Evolutionary conservation across 2,888 invertebrate genomes (phyloP).

Genomic region (Nephrotoma flavescens): DNA sequence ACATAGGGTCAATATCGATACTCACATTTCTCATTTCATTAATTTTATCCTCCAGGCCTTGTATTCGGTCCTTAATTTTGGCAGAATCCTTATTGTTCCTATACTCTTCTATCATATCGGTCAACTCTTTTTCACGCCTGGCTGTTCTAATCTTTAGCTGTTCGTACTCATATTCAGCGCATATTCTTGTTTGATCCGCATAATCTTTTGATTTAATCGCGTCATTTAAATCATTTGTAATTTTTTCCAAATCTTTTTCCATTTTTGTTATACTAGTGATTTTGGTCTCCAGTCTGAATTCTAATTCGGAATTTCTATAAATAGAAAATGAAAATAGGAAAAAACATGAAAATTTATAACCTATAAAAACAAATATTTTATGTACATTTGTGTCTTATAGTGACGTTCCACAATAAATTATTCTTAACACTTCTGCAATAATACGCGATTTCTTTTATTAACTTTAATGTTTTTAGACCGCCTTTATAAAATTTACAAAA

Average conservation of each 20-base stretch:
- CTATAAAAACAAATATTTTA: background rate
- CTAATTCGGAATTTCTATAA: background rate
- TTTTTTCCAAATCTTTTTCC: constrained; percentile 16
- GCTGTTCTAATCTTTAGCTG: constrained; percentile 36
- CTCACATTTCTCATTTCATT: constrained; percentile 20
- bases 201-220: constrained; percentile 10
- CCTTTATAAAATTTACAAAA: background rate
- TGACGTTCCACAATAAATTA: background rate
- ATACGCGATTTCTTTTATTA: background rate
- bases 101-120: constrained; percentile 34
- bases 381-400: background rate
- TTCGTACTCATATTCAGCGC: constrained; percentile 37
- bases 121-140: constrained; percentile 38
- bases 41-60: constrained; percentile 21
- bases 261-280: constrained; percentile 33
- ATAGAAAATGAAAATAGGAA: background rate
- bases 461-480: background rate
- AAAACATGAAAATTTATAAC: background rate
- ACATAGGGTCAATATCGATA: background rate
- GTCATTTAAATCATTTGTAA: constrained; percentile 20
- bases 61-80: background rate
- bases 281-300: constrained; percentile 16
- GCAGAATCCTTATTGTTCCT: constrained; percentile 6
- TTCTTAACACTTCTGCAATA: background rate
- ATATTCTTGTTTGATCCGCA: constrained; percentile 12